Percentiles rank a stretch among this genome's conserved stretches.
phyloP scores from a whole-genome alignment of 2,113 vertebrate genomes.

The Sinocyclocheilus grahami region DNA sequence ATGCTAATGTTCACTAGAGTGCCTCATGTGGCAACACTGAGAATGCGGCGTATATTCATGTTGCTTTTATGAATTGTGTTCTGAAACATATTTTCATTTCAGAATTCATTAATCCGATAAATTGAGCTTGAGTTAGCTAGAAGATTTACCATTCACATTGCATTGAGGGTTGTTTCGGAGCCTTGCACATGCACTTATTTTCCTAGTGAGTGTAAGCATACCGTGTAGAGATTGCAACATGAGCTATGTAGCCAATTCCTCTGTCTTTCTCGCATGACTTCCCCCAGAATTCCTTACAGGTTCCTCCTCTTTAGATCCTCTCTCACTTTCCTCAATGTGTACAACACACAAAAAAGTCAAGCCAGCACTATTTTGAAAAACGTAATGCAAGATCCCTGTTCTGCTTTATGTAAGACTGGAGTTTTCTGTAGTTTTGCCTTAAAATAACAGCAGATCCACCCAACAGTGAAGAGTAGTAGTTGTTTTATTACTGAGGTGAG shows the following conservation, averaged over 20 bases:
- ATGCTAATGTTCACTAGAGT: no score
- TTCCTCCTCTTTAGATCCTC: conserved; percentile 40
- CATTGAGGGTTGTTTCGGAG: background rate
- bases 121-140: background rate
- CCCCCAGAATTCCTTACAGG: conserved; percentile 36
- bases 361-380: conserved; percentile 28
- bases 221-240: conserved; percentile 29
- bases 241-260: conserved; percentile 20
- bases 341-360: background rate
- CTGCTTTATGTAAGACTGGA: conserved; percentile 21
- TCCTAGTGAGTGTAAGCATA: background rate
- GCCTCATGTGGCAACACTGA: no score
- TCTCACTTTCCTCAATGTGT: conserved; percentile 15
- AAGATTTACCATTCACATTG: background rate
- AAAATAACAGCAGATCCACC: background rate
- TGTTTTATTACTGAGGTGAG: conserved; percentile 26
- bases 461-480: conserved; percentile 2
- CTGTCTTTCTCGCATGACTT: conserved; percentile 28
- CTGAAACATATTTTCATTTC: background rate
- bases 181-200: background rate
- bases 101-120: background rate
- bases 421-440: conserved; percentile 32
- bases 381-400: conserved; percentile 22
- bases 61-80: background rate
- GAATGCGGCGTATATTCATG: background rate